These are phyloP conservation scores for Apodemia mormo DNA, from an alignment of 2,888 invertebrate genomes.

Conservation along the genomic window DNA sequence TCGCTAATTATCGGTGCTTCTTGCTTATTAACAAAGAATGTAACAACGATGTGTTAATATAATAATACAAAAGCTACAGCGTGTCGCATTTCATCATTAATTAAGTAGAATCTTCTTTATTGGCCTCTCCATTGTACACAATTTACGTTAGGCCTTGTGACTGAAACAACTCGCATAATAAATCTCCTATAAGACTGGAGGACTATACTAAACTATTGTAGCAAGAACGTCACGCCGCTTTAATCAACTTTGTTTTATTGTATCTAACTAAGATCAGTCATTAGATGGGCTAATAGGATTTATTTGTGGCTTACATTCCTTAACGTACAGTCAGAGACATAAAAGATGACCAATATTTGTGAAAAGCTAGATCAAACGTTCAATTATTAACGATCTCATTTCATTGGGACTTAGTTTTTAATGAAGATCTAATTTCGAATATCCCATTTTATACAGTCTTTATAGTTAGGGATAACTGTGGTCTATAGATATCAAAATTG, in stretches of 20 bases:
- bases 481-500: too few species aligned
- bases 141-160: constrained; percentile 41
- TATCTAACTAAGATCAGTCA: constrained; percentile 45
- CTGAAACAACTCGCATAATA: constrained; percentile 56
- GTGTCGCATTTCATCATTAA: constrained; percentile 47
- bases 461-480: too few species aligned
- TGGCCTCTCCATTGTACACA: constrained; percentile 43
- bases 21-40: constrained; percentile 6
- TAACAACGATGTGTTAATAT: constrained; percentile 7
- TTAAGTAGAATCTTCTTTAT: constrained; percentile 45
- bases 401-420: too few species aligned
- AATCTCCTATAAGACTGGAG: constrained; percentile 59
- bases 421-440: too few species aligned
- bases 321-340: constrained; percentile 10
- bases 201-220: constrained; percentile 42
- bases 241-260: constrained; percentile 65
- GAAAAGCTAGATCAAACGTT: too few species aligned
- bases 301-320: constrained; percentile 48
- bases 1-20: neutral
- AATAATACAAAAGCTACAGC: constrained; percentile 21
- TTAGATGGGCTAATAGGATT: constrained; percentile 53
- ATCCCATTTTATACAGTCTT: too few species aligned
- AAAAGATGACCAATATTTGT: too few species aligned
- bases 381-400: too few species aligned
- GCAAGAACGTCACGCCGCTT: constrained; percentile 48